These are phyloP conservation scores for Balearica regulorum DNA, from an alignment of 2,797 vertebrate species.

Conservation along the genomic window DNA sequence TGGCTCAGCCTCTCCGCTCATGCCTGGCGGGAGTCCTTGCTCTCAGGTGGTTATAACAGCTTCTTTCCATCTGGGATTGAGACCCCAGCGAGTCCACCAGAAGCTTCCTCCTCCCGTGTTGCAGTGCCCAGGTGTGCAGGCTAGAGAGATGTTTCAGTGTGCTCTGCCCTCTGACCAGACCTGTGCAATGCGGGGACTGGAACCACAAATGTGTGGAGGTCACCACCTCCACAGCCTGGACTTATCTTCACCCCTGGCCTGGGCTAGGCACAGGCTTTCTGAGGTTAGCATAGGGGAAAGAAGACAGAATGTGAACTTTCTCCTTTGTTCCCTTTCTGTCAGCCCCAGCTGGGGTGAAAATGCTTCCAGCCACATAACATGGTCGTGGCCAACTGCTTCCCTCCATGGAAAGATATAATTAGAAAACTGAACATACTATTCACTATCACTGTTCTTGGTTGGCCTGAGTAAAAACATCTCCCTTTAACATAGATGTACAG, in stretches of 20 bases:
- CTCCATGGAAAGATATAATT: not conserved
- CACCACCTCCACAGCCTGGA: not conserved
- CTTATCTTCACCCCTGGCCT: not conserved
- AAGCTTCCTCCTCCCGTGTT: not conserved
- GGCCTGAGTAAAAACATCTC: not conserved
- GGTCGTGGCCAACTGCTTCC: not conserved
- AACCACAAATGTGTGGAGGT: not conserved
- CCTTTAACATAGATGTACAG: not conserved
- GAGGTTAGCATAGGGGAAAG: not conserved
- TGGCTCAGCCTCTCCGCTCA: not conserved
- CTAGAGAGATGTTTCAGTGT: not conserved
- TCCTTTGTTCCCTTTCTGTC: not conserved
- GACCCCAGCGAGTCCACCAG: not conserved
- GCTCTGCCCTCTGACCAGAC: not conserved
- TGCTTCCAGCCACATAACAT: not conserved
- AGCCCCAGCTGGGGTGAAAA: not conserved
- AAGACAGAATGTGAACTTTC: not conserved
- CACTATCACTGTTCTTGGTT: not conserved
- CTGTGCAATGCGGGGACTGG: not conserved
- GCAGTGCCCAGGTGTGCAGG: not conserved
- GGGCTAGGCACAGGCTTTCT: not conserved
- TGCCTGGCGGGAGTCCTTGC: not conserved
- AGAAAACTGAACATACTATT: not conserved
- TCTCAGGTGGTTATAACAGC: not conserved
- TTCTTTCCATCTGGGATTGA: not conserved